Evolutionary conservation across 92 coral and sea anemone genomes (phyloP), one percentile per base, ranked within the genome.

Genomic region (Montipora capitata): DNA sequence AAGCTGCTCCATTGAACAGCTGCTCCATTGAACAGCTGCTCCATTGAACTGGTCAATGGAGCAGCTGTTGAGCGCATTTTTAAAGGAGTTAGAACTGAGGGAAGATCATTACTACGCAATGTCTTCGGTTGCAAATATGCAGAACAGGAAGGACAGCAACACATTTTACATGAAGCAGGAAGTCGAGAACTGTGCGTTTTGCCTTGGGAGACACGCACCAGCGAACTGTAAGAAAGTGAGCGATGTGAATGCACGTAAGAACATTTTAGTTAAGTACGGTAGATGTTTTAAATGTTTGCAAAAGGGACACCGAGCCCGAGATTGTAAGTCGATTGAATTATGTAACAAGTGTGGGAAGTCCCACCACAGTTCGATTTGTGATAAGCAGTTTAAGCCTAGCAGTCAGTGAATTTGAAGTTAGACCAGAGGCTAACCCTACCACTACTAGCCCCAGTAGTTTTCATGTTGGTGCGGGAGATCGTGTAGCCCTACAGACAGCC

Each of bases 251-350:
- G 57, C 48, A 81, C 70, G 92, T 1, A 70, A 71, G 56, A 41
- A 44, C 59, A 72, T 82, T 8, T 4, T 88, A 73, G 44, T 54
- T 74, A 88, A 80, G 56, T 88, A 16, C 49, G 65, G 44, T 62
- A 16, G 88, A 40, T 90, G 93, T 84, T 85, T 77, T 78, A 85
- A 41, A 0, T 90, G 93, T 71, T 10, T 90, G 3, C 68, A 68
- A 4, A 84, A 84, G 58, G 85, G 85, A 3, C 94, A 90, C 40
- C 16, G 71, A 3, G 82, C 77, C 9, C 40, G 73, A 68, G 77
- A 90, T 12, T 90, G 94, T 90, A 78, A 69, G 38, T 42, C 67
- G 45, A 16, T 27, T 43, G 38, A 16, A 15, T 45, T 45, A 3
- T 90, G 94, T 86, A 78, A 78, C 18, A 59, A 8, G 7, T 90